Percentiles rank a stretch among this genome's conserved stretches.
Conservation (phyloP, 1,140 invertebrate genomes). For the Oscheius sp. region DNA sequence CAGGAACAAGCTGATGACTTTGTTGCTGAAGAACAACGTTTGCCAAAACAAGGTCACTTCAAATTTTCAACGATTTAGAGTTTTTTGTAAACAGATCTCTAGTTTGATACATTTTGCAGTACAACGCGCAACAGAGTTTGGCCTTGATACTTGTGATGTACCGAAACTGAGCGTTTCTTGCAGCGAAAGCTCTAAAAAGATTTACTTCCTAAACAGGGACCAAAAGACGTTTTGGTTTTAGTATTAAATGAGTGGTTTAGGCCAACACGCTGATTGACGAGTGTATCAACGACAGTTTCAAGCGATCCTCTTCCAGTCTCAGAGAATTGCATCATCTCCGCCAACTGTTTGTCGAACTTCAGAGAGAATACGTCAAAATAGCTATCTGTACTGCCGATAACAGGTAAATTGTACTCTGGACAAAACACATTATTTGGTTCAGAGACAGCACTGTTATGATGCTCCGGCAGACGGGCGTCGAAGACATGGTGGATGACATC, state of each 20-base stretch:
- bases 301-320: constrained; percentile 48
- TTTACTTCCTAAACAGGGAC: too few species aligned
- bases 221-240: too few species aligned
- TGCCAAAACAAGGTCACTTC: background rate
- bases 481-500: constrained; percentile 61
- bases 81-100: too few species aligned
- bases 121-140: too few species aligned
- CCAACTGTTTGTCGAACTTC: constrained; percentile 62
- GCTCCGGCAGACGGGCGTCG: constrained; percentile 58
- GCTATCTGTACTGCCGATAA: constrained; percentile 65
- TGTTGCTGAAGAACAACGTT: background rate
- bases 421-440: background rate
- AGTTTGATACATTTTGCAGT: too few species aligned
- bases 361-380: constrained; percentile 63
- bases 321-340: constrained; percentile 62
- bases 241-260: too few species aligned
- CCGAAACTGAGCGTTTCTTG: too few species aligned
- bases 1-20: background rate
- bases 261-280: constrained; percentile 45
- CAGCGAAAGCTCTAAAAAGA: too few species aligned
- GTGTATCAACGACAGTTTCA: constrained; percentile 49
- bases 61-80: background rate
- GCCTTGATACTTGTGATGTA: too few species aligned
- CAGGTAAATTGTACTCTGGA: constrained; percentile 39
- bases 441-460: constrained; percentile 60